Evolutionary conservation across 2,888 invertebrate genomes (phyloP), one percentile per base, ranked within the genome.

Genomic region (Patella depressa): DNA sequence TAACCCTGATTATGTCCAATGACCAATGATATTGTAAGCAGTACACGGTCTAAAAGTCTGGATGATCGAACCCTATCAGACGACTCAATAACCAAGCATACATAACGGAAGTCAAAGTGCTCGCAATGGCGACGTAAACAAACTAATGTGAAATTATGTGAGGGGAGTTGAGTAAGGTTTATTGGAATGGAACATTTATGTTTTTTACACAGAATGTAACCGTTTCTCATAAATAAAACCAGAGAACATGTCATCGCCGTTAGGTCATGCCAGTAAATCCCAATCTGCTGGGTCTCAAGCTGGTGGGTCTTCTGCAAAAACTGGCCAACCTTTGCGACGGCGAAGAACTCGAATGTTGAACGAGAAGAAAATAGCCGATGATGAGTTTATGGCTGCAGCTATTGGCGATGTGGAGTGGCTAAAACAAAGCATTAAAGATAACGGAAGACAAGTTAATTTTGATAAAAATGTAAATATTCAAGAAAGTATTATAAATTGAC

Each of bases 351-450:
- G 85, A 59, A 77, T 85, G 34, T 81, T 83, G 9, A 85, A 82
- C 72, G 89, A 88, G 74, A 89, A 88, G 76, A 88, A 88, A 80
- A 88, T 90, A 54, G 87, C 87, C 53, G 90, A 90, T 75, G 91
- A 91, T 85, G 90, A 91, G 73, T 91, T 91, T 80, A 91, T 91
- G 91, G 91, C 91, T 29, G 91, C 91, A 17, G 90, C 91, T 5
- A 90, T 91, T 70, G 91, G 91, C 15, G 91, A 91, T 80, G 88
- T 89, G 19, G 90, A 91, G 80, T 91, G 91, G 91, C 78, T 91
- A 45, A 87, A 88, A 75, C 91, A 91, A 76, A 90, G 90, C 83
- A 76, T 91, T 24, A 83, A 87, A 77, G 89, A 89, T 77, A 83
- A 83, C 24, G 87, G 85, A 34, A 86, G 85, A 53, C 84, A 84